Evolutionary conservation across 2,113 vertebrate genomes (phyloP).

Genomic region (Sinocyclocheilus rhinocerous): DNA sequence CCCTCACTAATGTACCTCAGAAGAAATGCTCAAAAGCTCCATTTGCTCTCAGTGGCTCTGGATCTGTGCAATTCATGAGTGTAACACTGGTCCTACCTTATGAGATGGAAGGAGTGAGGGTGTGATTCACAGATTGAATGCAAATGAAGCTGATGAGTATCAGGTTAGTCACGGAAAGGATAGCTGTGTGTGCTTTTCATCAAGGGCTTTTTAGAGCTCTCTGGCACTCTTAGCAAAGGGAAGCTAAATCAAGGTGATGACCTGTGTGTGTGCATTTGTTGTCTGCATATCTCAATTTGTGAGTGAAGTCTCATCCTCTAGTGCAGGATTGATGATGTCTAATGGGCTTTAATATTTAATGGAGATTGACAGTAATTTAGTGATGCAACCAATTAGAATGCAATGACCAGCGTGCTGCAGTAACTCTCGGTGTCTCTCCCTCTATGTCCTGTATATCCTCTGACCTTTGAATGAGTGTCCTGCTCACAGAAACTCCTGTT

Average conservation of each 20-base stretch:
- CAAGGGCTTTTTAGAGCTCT: constrained; percentile 16
- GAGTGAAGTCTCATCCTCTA: not conserved
- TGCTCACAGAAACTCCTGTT: not conserved
- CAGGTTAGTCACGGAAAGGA: constrained; percentile 27
- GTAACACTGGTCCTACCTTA: constrained; percentile 13
- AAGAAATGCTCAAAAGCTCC: constrained; percentile 9
- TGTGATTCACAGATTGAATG: constrained; percentile 32
- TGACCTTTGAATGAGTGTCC: constrained; percentile 7
- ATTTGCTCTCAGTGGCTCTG: not conserved
- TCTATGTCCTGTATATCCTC: not conserved
- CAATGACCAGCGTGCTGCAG: not conserved
- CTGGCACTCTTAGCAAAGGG: constrained; percentile 1
- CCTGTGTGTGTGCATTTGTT: constrained; percentile 21
- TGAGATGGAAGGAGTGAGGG: constrained; percentile 29
- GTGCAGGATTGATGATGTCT: constrained; percentile 1
- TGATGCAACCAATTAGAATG: not conserved
- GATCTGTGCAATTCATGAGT: constrained; percentile 6
- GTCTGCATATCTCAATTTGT: constrained; percentile 7
- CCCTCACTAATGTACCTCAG: constrained; percentile 23
- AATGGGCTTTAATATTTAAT: constrained; percentile 33
- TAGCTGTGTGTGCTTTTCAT: constrained; percentile 23
- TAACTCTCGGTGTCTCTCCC: not conserved
- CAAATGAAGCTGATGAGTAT: constrained; percentile 32
- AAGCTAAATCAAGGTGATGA: constrained; percentile 39
- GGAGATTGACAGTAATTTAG: constrained; percentile 38